A percentile compares a stretch with the other conserved stretches of the same genome.
phyloP scores from a whole-genome alignment of 2,888 invertebrate species.

The Archaeoteleia sp. region DNA sequence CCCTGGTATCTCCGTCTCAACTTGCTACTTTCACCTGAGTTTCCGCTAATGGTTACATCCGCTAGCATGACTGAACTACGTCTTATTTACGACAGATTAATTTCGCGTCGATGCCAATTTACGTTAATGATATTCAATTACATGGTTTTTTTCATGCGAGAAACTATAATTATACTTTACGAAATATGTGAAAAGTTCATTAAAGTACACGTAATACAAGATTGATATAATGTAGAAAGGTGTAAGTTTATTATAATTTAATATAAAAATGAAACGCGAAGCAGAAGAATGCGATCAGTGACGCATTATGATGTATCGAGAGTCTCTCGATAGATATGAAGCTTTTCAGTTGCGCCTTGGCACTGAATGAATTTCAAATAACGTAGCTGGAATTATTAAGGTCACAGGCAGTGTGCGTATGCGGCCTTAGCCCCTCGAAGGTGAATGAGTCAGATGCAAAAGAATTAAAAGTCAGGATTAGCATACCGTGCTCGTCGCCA shows the following conservation, averaged over 20 bases:
- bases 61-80: slow-evolving; percentile 67
- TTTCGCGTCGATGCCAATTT: slow-evolving; percentile 36
- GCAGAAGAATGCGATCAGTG: slow-evolving; percentile 14
- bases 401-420: slow-evolving; percentile 15
- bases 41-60: slow-evolving; percentile 68
- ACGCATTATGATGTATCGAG: slow-evolving; percentile 3
- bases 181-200: too few relatives aligned
- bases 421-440: slow-evolving; percentile 36
- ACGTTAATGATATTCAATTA: slow-evolving; percentile 11
- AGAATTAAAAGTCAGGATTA: slow-evolving; percentile 41
- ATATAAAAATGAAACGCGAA: slow-evolving; percentile 7
- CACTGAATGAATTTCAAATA: slow-evolving; percentile 22
- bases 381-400: slow-evolving; percentile 27
- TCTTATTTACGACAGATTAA: slow-evolving; percentile 62
- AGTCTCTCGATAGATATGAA: too few relatives aligned
- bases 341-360: slow-evolving; percentile 16
- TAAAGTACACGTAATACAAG: too few relatives aligned
- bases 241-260: too few relatives aligned
- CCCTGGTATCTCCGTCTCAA: slow-evolving; percentile 57
- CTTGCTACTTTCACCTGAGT: slow-evolving; percentile 69
- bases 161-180: too few relatives aligned
- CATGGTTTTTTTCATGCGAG: background rate
- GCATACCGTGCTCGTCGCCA: slow-evolving; percentile 37
- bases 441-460: slow-evolving; percentile 43
- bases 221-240: too few relatives aligned